Evolutionary conservation across 2,797 vertebrate species (phyloP), one percentile per base, ranked within the genome.

Genomic region (Sus cebifrons): DNA sequence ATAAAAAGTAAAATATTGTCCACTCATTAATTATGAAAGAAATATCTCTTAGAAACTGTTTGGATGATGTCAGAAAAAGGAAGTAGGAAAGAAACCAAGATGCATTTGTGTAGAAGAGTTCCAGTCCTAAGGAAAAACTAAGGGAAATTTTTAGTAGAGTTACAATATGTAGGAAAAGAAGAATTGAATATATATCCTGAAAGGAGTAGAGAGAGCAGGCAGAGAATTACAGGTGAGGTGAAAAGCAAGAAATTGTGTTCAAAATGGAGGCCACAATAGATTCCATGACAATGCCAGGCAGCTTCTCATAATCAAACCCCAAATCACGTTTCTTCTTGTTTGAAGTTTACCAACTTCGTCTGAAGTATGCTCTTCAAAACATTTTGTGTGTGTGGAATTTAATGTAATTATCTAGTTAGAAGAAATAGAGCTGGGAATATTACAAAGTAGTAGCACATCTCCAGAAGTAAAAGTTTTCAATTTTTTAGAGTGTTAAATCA

Each of bases 401-500:
- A 88, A 92, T 64, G 5, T 60, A 81, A 89, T 82, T 85, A 86
- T 87, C 15, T 77, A 44, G 5, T 91, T 17, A 92, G 49, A 79
- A 91, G 62, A 97, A 86, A 60, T 27, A 85, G 17, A 95, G 62
- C 16, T 74, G 0, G 9, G 82, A 81, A 74, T 94, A 68, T 83
- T 74, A 32, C 6, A 78, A 85, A 91, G 23, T 52, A 60, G 4
- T 25, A 93, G 23, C 16, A 75, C 4, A 0, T 85, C 49, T 89
- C 32, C 60, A 90, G 6, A 79, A 96, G 40, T 44, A 65, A 83
- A 84, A 25, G 3, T 83, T 88, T 92, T 92, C 23, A 27, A 12
- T 27, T 78, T 96, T 96, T 97, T 60, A 44, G 77, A 65, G 1
- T 81, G 52, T 89, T 64, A 91, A 90, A 23, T 85, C 54, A 68